Conservation (phyloP, 2,113 vertebrate species). For the Calypte anna region DNA sequence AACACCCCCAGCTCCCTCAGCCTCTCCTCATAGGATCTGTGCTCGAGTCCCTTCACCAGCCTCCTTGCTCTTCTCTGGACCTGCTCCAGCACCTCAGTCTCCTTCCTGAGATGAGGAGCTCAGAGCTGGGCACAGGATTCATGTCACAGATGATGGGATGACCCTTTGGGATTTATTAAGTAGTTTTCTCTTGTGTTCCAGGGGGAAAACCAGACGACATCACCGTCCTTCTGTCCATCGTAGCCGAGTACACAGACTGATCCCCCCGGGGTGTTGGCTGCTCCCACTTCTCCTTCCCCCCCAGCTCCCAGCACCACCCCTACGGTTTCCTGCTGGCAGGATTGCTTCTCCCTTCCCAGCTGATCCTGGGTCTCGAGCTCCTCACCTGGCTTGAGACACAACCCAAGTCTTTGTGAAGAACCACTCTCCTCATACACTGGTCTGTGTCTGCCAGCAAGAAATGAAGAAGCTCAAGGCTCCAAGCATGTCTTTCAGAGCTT, state of each 20-base stretch:
- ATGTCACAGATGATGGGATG: fast-evolving
- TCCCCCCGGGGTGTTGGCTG: background rate
- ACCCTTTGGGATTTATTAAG: background rate
- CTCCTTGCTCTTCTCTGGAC: no score
- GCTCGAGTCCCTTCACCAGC: no score
- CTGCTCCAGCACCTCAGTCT: no score
- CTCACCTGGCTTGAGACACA: conserved; percentile 45
- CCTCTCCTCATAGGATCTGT: no score
- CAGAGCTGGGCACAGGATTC: no score
- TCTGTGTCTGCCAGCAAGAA: conserved; percentile 65
- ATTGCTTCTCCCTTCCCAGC: conserved; percentile 74
- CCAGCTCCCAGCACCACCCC: conserved; percentile 18
- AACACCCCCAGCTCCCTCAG: no score
- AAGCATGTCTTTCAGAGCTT: conserved; percentile 54
- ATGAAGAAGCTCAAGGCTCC: conserved; percentile 65
- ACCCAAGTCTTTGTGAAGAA: conserved; percentile 58
- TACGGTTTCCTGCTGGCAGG: conserved; percentile 91
- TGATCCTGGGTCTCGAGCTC: conserved; percentile 65
- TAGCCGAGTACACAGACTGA: conserved; percentile 98
- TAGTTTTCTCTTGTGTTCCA: conserved; percentile 58
- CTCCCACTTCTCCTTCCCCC: background rate
- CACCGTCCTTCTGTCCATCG: conserved; percentile 98
- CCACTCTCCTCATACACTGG: conserved; percentile 68
- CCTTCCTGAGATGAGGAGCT: no score
- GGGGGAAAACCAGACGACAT: conserved; percentile 99